Conservation (phyloP, 2,113 vertebrate genomes). For the Myotis brandtii region DNA sequence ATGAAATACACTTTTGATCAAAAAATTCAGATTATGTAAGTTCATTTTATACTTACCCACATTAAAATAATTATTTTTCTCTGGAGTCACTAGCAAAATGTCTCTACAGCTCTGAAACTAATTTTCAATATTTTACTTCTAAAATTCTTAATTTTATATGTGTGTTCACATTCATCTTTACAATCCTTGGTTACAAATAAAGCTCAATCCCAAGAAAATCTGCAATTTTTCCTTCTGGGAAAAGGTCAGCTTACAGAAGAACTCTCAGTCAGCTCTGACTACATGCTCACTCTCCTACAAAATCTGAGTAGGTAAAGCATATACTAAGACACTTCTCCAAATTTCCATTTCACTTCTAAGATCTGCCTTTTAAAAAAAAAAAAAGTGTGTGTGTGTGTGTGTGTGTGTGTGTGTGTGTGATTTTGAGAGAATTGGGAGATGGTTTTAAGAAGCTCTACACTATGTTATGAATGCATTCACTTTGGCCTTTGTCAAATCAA, state of each 20-base stretch:
- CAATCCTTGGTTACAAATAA: background rate
- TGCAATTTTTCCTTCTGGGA: background rate
- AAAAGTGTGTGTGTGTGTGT: background rate
- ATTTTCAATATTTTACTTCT: background rate
- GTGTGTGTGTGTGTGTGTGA: background rate
- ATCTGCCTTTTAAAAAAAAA: background rate
- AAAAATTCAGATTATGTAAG: background rate
- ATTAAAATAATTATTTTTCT: constrained; percentile 30
- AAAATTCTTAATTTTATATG: background rate
- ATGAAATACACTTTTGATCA: constrained; percentile 7
- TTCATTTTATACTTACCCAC: background rate
- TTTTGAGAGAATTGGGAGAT: background rate
- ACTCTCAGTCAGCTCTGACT: background rate
- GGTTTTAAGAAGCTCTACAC: background rate
- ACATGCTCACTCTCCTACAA: background rate
- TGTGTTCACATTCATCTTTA: background rate
- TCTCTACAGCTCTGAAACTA: background rate
- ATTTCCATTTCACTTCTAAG: background rate
- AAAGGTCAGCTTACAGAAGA: background rate
- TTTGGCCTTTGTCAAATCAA: background rate
- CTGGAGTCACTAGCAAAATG: background rate
- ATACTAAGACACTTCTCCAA: background rate
- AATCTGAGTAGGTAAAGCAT: background rate
- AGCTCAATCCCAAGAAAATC: background rate
- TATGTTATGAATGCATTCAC: background rate